Evolutionary conservation across 1,140 invertebrate species (phyloP), one percentile per base, ranked within the genome.

Genomic region (Pogonus chalceus): DNA sequence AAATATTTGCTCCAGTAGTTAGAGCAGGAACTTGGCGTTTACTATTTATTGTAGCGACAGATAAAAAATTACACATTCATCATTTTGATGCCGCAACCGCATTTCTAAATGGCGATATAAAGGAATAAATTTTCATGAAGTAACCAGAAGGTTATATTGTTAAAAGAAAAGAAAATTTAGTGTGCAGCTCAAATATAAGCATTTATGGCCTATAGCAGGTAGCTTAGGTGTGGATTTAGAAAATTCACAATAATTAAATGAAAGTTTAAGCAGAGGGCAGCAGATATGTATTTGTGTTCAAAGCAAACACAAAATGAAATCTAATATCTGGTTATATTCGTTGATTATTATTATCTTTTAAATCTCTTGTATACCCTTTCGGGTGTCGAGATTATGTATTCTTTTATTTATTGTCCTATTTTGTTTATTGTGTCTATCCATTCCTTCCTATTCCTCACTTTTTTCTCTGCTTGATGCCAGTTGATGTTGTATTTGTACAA

Each of bases 31-130:
- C 69, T 20, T 58, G 75, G 39, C 60, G 73, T 61, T 56, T 66
- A 35, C 20, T 75, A 14, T 48, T 75, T 20, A 56, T 58, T 49
- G 60, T 74, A 47, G 61, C 67, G 46, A 65, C 37, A 64, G n/a
- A n/a, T 39, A 23, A 68, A 22, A 58, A 66, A 22, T 58, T 62
- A 14, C 20, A 63, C 16, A 57, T 74, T 10, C 47, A 55, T 37
- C 66, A 72, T 37, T 64, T 74, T 48, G 71, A 74, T 61, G 62
- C 74, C 1, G 69, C 67, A 54, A 68, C 69, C 52, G 72, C 72
- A 1, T 74, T 70, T 56, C 49, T 73, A 2, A 56, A 73, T 61
- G 70, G 69, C 10, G 49, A 67, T n/a, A 35, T 73, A 16, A 56
- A 69, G 9, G 69, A 72, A 54, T 53, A 63, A 21, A 64, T 72